These are phyloP conservation scores for Belonocnema kinseyi DNA, from an alignment of 1,140 invertebrate genomes.

Conservation along the genomic window DNA sequence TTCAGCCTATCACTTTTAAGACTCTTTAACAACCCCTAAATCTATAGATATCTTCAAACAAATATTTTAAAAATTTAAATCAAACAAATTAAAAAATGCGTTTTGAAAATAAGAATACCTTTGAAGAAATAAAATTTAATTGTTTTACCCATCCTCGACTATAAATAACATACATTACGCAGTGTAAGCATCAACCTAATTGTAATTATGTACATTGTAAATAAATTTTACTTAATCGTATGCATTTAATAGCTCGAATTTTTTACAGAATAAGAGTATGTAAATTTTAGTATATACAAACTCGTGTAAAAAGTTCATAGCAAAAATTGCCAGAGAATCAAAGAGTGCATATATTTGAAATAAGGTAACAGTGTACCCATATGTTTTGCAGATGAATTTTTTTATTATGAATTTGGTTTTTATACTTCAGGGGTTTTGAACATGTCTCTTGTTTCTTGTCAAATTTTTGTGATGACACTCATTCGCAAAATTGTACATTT, in stretches of 20 bases:
- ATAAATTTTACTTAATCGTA: slow-evolving; percentile 20
- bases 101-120: no score
- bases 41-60: neutral
- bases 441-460: no score
- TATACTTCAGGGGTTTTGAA: no score
- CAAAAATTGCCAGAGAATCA: no score
- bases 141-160: neutral
- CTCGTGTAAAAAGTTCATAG: neutral
- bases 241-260: neutral
- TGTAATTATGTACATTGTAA: slow-evolving; percentile 32
- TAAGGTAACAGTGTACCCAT: no score
- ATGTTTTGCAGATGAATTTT: no score
- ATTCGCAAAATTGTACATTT: no score
- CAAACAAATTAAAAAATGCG: neutral
- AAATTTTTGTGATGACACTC: no score
- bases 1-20: slow-evolving; percentile 6
- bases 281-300: neutral
- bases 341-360: no score
- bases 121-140: neutral
- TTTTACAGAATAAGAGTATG: neutral
- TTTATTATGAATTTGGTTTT: no score
- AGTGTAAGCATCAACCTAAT: neutral
- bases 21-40: neutral
- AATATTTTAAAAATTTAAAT: neutral
- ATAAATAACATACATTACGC: slow-evolving; percentile 2